Evolutionary conservation across 2,797 vertebrate species (phyloP).

Genomic region (Astyanax mexicanus): DNA sequence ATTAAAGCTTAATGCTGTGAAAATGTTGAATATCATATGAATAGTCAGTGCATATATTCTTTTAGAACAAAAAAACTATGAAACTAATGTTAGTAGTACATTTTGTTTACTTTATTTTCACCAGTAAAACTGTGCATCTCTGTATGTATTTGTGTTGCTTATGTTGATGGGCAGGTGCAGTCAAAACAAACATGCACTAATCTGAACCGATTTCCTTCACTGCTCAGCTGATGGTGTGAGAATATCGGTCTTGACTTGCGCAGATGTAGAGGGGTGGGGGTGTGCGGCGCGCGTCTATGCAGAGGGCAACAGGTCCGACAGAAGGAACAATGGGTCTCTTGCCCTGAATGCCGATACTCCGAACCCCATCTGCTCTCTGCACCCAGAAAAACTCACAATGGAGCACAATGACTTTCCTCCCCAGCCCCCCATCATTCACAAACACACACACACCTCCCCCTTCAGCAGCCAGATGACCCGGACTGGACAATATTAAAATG

Average conservation of each 20-base stretch:
- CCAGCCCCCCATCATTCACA: slow-evolving; percentile 5
- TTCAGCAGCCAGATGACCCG: background rate
- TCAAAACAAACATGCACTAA: background rate
- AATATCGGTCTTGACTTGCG: slow-evolving; percentile 38
- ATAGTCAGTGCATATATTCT: no score
- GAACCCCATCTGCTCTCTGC: slow-evolving; percentile 77
- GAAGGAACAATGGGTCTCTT: slow-evolving; percentile 66
- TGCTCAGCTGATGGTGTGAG: slow-evolving; percentile 21
- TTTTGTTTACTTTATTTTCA: no score
- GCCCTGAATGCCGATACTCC: slow-evolving; percentile 71
- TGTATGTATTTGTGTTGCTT: background rate
- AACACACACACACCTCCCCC: background rate
- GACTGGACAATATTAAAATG: slow-evolving; percentile 31
- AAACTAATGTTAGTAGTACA: background rate
- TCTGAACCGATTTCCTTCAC: slow-evolving; percentile 24
- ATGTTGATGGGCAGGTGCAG: slow-evolving; percentile 49
- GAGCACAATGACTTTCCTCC: slow-evolving; percentile 43
- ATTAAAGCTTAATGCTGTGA: background rate
- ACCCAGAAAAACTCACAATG: slow-evolving; percentile 62
- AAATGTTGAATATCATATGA: background rate
- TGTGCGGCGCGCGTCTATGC: slow-evolving; percentile 41
- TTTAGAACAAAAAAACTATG: background rate
- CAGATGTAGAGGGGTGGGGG: slow-evolving; percentile 46
- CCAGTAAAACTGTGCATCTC: slow-evolving; percentile 4
- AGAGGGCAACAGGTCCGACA: slow-evolving; percentile 51